A percentile compares a stretch with the other conserved stretches of the same genome.
These are phyloP conservation scores for Yponomeuta plumbellus DNA, from an alignment of 2,888 invertebrate genomes.

Conservation along the genomic window DNA sequence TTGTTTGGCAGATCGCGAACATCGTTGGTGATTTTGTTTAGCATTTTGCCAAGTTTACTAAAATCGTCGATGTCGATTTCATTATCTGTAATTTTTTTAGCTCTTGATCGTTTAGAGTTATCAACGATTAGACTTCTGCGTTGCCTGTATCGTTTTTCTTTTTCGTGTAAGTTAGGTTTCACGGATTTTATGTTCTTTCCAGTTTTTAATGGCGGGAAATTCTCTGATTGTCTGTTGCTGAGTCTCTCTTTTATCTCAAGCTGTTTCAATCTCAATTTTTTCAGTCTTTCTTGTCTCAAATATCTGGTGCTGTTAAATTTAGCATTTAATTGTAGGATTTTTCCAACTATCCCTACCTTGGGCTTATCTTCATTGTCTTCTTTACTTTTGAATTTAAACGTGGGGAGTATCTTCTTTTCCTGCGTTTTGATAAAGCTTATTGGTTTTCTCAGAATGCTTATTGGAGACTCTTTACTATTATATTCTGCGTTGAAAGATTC, in stretches of 20 bases:
- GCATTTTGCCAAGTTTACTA: constrained; percentile 40
- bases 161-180: constrained; percentile 6
- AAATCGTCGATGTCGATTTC: constrained; percentile 38
- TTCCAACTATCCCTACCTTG: background rate
- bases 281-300: constrained; percentile 10
- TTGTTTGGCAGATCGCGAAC: constrained; percentile 36
- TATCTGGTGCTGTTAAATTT: constrained; percentile 12
- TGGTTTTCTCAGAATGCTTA: background rate
- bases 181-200: background rate
- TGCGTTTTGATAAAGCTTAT: background rate
- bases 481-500: constrained; percentile 4
- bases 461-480: background rate
- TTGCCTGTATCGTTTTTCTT: constrained; percentile 7
- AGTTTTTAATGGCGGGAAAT: background rate
- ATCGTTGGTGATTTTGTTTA: constrained; percentile 44
- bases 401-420: background rate
- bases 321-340: constrained; percentile 8
- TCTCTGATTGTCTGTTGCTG: constrained; percentile 6
- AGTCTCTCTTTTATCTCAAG: constrained; percentile 1
- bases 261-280: constrained; percentile 2
- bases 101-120: background rate
- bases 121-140: constrained; percentile 12
- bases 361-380: background rate
- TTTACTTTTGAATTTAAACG: constrained; percentile 5
- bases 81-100: constrained; percentile 34